phyloP scores from a whole-genome alignment of 2,113 vertebrate species.

The Sylvilagus bachmani region DNA sequence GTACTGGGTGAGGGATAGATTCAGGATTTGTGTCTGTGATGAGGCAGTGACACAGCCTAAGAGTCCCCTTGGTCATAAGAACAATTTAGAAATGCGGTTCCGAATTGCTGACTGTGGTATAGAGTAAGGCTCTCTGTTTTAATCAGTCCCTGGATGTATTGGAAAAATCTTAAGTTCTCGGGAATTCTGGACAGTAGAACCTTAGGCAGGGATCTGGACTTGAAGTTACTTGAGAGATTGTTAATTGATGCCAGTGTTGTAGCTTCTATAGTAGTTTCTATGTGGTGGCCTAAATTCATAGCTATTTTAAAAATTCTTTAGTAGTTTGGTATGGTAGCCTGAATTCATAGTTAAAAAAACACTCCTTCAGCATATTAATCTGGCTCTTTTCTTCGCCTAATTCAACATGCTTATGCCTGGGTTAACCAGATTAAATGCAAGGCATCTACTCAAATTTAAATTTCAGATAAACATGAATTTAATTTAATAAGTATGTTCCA shows the following conservation, averaged over 20 bases:
- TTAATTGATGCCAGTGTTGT: not conserved
- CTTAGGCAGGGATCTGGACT: not conserved
- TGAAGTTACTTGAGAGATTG: not conserved
- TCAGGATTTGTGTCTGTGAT: slow-evolving; percentile 60
- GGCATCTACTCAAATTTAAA: slow-evolving; percentile 46
- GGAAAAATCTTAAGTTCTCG: not conserved
- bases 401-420: not conserved
- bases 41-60: not conserved
- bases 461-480: slow-evolving; percentile 61
- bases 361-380: slow-evolving; percentile 9
- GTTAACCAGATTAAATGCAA: slow-evolving; percentile 36
- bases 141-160: not conserved
- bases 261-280: slow-evolving; percentile 10
- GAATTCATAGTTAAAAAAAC: not conserved
- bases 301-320: slow-evolving; percentile 5
- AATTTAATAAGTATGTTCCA: not conserved
- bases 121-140: not conserved
- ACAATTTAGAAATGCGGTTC: not conserved
- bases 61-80: not conserved
- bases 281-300: not conserved
- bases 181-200: not conserved
- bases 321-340: not conserved
- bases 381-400: not conserved
- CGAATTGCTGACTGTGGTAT: not conserved
- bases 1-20: not conserved